These are phyloP conservation scores for Denticeps clupeoides DNA, from an alignment of 2,797 vertebrate genomes.

Conservation along the genomic window DNA sequence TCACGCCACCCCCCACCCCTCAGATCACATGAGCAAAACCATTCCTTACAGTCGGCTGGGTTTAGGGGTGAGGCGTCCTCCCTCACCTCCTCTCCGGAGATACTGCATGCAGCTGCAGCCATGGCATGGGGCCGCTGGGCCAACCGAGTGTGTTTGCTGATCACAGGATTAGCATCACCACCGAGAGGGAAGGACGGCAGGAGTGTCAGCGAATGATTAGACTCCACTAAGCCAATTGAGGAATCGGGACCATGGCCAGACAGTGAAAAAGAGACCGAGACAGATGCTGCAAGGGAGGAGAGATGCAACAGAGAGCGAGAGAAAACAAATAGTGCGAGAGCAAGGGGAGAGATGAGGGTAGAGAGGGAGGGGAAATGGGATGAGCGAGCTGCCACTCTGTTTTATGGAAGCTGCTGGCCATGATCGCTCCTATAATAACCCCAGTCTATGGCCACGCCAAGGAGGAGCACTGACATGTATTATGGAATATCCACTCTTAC, in stretches of 20 bases:
- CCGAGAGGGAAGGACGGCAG: conserved; percentile 50
- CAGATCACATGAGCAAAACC: too few relatives aligned
- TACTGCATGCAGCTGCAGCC: not conserved
- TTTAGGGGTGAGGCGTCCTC: too few relatives aligned
- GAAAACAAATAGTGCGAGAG: not conserved
- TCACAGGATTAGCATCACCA: conserved; percentile 50
- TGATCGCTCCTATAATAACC: conserved; percentile 6
- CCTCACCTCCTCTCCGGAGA: too few relatives aligned
- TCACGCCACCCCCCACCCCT: too few relatives aligned
- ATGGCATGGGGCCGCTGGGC: conserved; percentile 20
- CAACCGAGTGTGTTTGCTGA: conserved; percentile 50
- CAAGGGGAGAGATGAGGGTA: not conserved
- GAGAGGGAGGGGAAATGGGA: not conserved
- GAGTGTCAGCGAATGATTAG: conserved; percentile 54
- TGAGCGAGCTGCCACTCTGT: conserved; percentile 13
- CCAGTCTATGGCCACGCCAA: not conserved
- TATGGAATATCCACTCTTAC: too few relatives aligned
- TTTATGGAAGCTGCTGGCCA: conserved; percentile 15
- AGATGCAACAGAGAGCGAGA: conserved; percentile 10
- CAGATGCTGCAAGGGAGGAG: conserved; percentile 19
- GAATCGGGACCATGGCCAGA: conserved; percentile 44
- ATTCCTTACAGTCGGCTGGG: too few relatives aligned
- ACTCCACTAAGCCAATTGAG: conserved; percentile 56
- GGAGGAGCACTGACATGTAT: not conserved
- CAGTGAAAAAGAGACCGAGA: conserved; percentile 28